Conservation (phyloP, 2,113 vertebrate species). For the Oenanthe melanoleuca region DNA sequence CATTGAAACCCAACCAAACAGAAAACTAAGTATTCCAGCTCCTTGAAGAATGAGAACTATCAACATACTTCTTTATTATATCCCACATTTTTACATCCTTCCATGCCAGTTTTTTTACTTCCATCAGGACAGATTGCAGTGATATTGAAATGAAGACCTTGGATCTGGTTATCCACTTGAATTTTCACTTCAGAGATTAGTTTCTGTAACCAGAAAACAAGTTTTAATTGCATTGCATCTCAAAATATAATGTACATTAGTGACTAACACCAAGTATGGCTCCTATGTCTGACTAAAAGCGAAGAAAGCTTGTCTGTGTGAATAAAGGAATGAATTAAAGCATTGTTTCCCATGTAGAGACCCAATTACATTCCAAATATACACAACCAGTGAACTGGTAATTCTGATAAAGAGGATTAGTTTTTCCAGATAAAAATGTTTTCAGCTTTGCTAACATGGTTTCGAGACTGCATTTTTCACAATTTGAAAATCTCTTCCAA, state of each 20-base stretch:
- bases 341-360: constrained; percentile 46
- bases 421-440: constrained; percentile 36
- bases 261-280: constrained; percentile 1
- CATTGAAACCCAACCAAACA: constrained; percentile 30
- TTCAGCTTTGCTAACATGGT: constrained; percentile 5
- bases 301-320: constrained; percentile 46
- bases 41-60: constrained; percentile 32
- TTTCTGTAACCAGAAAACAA: constrained; percentile 78
- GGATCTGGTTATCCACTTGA: constrained; percentile 86
- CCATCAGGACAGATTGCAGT: constrained; percentile 91
- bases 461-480: constrained; percentile 7
- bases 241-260: not conserved
- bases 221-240: constrained; percentile 9
- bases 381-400: constrained; percentile 28
- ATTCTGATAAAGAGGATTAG: constrained; percentile 51
- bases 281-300: constrained; percentile 36
- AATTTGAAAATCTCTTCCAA: constrained; percentile 22
- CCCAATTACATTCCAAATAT: constrained; percentile 46
- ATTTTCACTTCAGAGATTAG: constrained; percentile 91
- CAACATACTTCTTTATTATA: constrained; percentile 87
- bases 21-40: constrained; percentile 43
- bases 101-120: constrained; percentile 75
- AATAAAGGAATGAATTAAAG: constrained; percentile 62
- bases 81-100: constrained; percentile 86
- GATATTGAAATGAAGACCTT: constrained; percentile 86